These are phyloP conservation scores for Drosophila guanche DNA, from an alignment of 1,140 invertebrate species.

Conservation along the genomic window DNA sequence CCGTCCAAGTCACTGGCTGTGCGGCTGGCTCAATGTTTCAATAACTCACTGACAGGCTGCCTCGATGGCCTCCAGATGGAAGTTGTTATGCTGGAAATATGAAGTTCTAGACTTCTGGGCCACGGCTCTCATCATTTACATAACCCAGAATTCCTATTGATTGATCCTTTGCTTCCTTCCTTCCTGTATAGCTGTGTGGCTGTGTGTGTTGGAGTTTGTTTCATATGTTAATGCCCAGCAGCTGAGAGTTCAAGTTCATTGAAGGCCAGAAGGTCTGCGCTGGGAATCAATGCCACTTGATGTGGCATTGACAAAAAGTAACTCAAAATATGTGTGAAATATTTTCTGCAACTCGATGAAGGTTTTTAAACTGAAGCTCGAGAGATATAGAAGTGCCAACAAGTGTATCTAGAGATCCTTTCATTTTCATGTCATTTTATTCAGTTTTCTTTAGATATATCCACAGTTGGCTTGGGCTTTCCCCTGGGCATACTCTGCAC, in stretches of 20 bases:
- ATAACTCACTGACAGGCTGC: constrained; percentile 12
- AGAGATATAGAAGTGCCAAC: too few species aligned
- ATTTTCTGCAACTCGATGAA: too few species aligned
- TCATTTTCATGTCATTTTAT: too few species aligned
- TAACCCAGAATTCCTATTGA: constrained; percentile 39
- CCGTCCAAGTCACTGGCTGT: constrained; percentile 7
- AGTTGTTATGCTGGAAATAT: constrained; percentile 1
- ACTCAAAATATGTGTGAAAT: too few species aligned
- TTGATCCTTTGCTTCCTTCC: constrained; percentile 32
- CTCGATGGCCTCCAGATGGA: constrained; percentile 19
- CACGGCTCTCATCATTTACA: constrained; percentile 36
- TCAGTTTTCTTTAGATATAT: too few species aligned
- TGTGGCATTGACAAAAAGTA: too few species aligned
- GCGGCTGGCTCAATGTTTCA: constrained; percentile 36
- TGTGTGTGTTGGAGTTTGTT: constrained; percentile 30
- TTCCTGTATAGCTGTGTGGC: background rate
- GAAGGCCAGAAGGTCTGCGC: background rate
- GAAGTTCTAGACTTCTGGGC: background rate
- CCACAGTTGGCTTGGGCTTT: too few species aligned
- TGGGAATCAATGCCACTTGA: too few species aligned
- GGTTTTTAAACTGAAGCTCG: too few species aligned
- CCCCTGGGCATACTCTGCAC: too few species aligned
- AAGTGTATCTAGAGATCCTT: too few species aligned
- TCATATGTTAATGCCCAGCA: constrained; percentile 40
- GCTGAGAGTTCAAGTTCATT: constrained; percentile 14